Percentiles rank a stretch among this genome's conserved stretches.
phyloP scores from a whole-genome alignment of 2,797 vertebrate species.

The Xiphophorus birchmanni region DNA sequence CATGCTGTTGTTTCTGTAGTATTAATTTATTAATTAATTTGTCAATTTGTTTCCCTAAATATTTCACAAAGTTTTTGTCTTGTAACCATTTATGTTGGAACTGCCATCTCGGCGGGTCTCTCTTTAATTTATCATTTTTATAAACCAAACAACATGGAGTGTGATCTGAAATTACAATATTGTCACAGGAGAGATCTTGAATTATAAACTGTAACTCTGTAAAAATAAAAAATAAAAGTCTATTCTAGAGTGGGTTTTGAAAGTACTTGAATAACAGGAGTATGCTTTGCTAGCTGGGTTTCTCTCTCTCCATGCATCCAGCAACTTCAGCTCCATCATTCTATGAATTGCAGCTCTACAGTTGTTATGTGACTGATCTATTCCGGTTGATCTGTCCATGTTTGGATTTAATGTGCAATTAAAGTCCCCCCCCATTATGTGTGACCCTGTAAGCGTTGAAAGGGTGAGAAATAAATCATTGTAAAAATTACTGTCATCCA shows the following conservation, averaged over 20 bases:
- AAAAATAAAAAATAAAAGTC: no score
- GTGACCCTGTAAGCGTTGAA: neutral
- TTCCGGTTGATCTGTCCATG: neutral
- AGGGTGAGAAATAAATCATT: neutral
- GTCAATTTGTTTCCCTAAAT: no score
- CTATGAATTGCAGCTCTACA: neutral
- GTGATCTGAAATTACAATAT: conserved; percentile 22
- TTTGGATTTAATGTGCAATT: neutral
- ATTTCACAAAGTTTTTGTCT: conserved; percentile 9
- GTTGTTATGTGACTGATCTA: neutral
- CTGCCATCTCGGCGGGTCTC: neutral
- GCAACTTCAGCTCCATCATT: neutral
- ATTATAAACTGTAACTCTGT: neutral
- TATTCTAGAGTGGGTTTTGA: no score
- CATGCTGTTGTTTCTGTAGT: no score
- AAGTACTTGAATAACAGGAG: no score
- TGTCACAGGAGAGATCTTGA: neutral
- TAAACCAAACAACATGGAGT: neutral
- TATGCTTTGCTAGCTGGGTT: no score
- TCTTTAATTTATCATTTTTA: neutral
- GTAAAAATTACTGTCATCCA: neutral
- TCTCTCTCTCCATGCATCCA: neutral
- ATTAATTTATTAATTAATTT: no score
- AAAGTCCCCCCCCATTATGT: neutral
- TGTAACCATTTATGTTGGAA: conserved; percentile 11